Conservation (phyloP, 2,888 invertebrate genomes). For the Lasius fuliginosus region DNA sequence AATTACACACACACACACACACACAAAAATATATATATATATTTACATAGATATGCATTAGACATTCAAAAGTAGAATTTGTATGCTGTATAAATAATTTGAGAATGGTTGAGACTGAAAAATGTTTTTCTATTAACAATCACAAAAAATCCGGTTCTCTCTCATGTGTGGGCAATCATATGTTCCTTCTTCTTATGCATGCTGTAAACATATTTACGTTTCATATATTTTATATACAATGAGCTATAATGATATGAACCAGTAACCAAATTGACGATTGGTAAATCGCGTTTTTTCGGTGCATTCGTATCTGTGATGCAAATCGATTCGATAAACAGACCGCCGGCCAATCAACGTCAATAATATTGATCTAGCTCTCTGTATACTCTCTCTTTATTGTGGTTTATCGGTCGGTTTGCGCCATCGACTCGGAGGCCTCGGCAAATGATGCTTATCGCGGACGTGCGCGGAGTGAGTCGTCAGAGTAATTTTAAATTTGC, state of each 20-base stretch:
- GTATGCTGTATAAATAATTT: not conserved
- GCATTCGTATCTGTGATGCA: not conserved
- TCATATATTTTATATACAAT: not conserved
- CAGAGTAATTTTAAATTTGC: constrained; percentile 72
- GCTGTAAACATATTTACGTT: not conserved
- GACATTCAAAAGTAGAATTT: not conserved
- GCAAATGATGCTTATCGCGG: constrained; percentile 63
- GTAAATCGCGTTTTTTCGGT: not conserved
- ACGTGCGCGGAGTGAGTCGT: constrained; percentile 60
- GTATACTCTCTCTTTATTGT: constrained; percentile 42
- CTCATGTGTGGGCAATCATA: not conserved
- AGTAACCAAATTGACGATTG: not conserved
- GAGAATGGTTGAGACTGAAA: not conserved
- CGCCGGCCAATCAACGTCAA: not conserved
- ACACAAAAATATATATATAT: not conserved
- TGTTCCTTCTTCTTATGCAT: not conserved
- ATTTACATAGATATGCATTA: not conserved
- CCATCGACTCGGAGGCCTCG: constrained; percentile 4
- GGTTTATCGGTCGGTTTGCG: constrained; percentile 60
- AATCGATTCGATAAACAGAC: not conserved
- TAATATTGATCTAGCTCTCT: not conserved
- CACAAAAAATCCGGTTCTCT: not conserved
- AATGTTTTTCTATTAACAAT: not conserved
- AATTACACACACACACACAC: not conserved
- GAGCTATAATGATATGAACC: not conserved